Percentiles rank a stretch among this genome's conserved stretches.
Evolutionary conservation across 1,140 invertebrate genomes (phyloP).

Genomic region (Leptinotarsa lineolata): DNA sequence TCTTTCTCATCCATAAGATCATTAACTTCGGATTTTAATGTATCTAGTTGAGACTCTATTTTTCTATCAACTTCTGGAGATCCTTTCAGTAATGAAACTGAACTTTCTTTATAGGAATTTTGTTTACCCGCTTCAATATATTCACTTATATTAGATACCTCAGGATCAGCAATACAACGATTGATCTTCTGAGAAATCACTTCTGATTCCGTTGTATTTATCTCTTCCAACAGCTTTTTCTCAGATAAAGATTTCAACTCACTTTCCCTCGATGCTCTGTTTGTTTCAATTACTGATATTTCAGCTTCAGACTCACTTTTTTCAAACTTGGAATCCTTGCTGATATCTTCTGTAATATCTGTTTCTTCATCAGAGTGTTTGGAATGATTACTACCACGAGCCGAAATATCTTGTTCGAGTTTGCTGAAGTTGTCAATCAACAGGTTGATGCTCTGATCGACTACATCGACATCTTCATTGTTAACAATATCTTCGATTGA

Average conservation of each 20-base stretch:
- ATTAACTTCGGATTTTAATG: no score
- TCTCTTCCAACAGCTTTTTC: no score
- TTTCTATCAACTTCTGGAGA: no score
- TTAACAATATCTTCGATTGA: conserved; percentile 23
- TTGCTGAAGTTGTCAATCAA: conserved; percentile 46
- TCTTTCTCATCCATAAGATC: no score
- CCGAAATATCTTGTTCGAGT: conserved; percentile 45
- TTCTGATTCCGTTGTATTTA: no score
- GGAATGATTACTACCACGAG: conserved; percentile 30
- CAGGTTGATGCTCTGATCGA: conserved; percentile 38
- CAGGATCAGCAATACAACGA: no score
- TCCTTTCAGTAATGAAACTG: no score
- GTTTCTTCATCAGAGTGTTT: conserved; percentile 14
- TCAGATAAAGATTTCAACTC: neutral
- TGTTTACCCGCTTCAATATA: no score
- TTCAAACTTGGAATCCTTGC: neutral
- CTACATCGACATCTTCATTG: conserved; percentile 21
- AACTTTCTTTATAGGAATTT: no score
- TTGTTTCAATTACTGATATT: conserved; percentile 25
- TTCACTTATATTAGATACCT: no score
- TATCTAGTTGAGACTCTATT: no score
- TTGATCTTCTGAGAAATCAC: no score
- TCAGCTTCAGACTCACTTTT: conserved; percentile 15
- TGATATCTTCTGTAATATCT: neutral
- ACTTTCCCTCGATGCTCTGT: neutral